Evolutionary conservation across 1,140 invertebrate species (phyloP), one percentile per base, ranked within the genome.

Genomic region (Proales similis): DNA sequence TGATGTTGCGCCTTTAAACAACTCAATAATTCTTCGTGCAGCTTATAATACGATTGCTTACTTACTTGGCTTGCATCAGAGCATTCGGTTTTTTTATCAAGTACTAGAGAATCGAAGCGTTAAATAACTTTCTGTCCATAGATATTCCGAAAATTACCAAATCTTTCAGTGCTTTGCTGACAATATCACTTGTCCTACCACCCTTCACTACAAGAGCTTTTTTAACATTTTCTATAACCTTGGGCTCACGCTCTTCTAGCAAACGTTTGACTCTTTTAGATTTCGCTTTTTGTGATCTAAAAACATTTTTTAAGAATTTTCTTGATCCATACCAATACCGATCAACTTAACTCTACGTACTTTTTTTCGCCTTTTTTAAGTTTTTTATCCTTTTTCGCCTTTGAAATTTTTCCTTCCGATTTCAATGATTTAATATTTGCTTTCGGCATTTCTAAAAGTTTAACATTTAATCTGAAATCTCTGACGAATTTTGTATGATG

Each of bases 211-310:
- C 88, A 49, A 95, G 72, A 38, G 86, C 81, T 70, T 82, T 82
- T 70, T 95, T 94, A 1, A 83, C 78, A 71, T 88, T 85, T 81
- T 96, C 92, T 66, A 88, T 81, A 4, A 93, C 71, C 76, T 94
- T 87, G 0, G 91, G 86, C 70, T 88, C 89, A 68, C 83, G 81
- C 19, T 84, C 82, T 51, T 86, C 72, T 27, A 97, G 72, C 45
- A 84, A 82, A 66, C 86, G 83, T 76, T 94, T 95, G 32, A 88
- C 90, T 73, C 83, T 85, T 22, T 85, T 83, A 20, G 88, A 92
- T 69, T 83, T 89, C 0, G 91, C 85, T 80, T 92, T 92, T 63
- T 46, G n/a, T 36, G 33, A 36, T 36, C 85, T 88, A 68, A 48
- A 64, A 17, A 48, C 2, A 77, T 78, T 76, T 68, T 45, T 64